A percentile compares a stretch with the other conserved stretches of the same genome.
These are phyloP conservation scores for Periophthalmodon schlosseri DNA, from an alignment of 2,113 vertebrate genomes.

Conservation along the genomic window DNA sequence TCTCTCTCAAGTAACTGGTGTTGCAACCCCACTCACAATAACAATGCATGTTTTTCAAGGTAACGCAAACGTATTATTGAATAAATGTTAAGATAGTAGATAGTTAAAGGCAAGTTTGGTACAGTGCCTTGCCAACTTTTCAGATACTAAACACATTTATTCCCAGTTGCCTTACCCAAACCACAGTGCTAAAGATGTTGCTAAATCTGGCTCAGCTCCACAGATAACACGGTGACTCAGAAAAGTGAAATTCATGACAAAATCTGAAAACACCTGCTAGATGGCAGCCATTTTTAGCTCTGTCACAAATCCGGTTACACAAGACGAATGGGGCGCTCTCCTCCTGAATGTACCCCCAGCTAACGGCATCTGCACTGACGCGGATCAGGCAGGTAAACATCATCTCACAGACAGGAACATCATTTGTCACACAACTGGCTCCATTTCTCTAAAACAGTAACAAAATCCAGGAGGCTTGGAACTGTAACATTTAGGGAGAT, in stretches of 20 bases:
- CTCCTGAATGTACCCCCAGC: neutral
- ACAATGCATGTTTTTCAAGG: too few relatives aligned
- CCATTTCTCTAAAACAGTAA: neutral
- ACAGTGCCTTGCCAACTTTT: too few relatives aligned
- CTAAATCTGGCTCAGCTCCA: neutral
- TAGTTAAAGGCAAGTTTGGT: too few relatives aligned
- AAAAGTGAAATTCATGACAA: slow-evolving; percentile 3
- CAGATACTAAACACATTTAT: neutral
- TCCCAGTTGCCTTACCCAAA: neutral
- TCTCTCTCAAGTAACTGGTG: too few relatives aligned
- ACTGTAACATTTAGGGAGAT: neutral
- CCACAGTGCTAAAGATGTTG: neutral
- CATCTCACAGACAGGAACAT: neutral
- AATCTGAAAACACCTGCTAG: slow-evolving; percentile 3
- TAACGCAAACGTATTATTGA: too few relatives aligned
- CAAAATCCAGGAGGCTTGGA: neutral
- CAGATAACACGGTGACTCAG: neutral
- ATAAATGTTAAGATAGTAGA: too few relatives aligned
- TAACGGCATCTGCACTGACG: neutral
- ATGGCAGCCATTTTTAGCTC: slow-evolving; percentile 1
- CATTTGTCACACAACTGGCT: neutral
- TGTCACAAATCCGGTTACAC: slow-evolving; percentile 8
- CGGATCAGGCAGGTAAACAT: neutral
- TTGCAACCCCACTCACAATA: too few relatives aligned
- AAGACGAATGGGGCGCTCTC: slow-evolving; percentile 7